phyloP scores from a whole-genome alignment of 2,888 invertebrate species.

The Perdita meconis region DNA sequence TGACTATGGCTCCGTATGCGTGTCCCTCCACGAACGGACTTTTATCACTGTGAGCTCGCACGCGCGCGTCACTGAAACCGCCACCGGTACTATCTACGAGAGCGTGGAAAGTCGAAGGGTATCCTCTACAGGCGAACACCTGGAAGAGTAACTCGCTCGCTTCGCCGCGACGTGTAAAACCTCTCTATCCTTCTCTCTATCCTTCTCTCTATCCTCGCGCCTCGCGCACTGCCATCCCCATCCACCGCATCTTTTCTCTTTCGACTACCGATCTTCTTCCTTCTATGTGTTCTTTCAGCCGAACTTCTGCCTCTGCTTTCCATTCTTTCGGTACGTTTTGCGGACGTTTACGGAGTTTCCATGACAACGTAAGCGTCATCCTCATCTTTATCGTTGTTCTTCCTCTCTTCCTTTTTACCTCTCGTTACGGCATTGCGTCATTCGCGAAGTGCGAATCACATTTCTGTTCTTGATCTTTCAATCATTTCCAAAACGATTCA shows the following conservation, averaged over 20 bases:
- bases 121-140: slow-evolving; percentile 77
- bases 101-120: slow-evolving; percentile 78
- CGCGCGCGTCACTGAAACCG: slow-evolving; percentile 51
- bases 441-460: no score
- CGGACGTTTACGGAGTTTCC: not conserved
- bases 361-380: not conserved
- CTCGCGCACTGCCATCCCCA: slow-evolving; percentile 2
- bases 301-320: not conserved
- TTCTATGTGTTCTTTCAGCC: not conserved
- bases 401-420: slow-evolving; percentile 18
- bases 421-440: not conserved
- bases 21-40: slow-evolving; percentile 57
- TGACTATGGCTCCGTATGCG: slow-evolving; percentile 57
- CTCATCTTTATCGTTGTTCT: slow-evolving; percentile 11
- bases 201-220: no score
- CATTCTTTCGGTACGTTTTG: not conserved
- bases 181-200: slow-evolving; percentile 45
- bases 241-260: slow-evolving; percentile 20
- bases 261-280: slow-evolving; percentile 2
- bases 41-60: slow-evolving; percentile 36
- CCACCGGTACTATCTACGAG: slow-evolving; percentile 67
- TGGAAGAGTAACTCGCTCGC: slow-evolving; percentile 71
- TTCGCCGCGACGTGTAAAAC: slow-evolving; percentile 61
- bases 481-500: no score
- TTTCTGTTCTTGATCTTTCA: no score